These are phyloP conservation scores for Aplysia californica DNA, from an alignment of 1,140 invertebrate genomes.

Conservation along the genomic window DNA sequence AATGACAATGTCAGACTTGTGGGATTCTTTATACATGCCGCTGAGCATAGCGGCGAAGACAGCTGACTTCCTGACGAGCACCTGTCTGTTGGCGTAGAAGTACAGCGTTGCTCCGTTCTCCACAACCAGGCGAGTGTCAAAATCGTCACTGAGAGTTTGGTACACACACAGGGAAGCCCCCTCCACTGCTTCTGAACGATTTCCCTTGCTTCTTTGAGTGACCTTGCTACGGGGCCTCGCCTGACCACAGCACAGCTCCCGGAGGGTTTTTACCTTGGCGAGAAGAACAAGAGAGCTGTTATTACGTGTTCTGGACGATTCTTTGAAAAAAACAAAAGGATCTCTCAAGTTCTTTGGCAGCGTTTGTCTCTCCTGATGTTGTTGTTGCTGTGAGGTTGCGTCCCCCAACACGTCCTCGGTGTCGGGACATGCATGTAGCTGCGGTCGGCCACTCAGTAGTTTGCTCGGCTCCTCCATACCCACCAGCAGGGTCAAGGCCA, in stretches of 20 bases:
- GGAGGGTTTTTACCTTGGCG: background rate
- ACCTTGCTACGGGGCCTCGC: background rate
- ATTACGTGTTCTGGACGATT: background rate
- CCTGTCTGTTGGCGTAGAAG: slow-evolving; percentile 26
- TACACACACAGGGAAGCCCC: background rate
- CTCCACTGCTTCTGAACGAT: background rate
- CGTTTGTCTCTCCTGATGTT: background rate
- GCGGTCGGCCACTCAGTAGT: background rate
- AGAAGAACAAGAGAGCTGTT: background rate
- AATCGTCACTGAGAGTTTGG: background rate
- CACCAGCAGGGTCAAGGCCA: background rate
- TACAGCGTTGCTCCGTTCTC: background rate
- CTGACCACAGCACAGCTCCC: background rate
- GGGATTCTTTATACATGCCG: slow-evolving; percentile 44
- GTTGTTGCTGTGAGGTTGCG: background rate
- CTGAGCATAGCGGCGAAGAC: slow-evolving; percentile 52
- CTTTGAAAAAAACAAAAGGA: background rate
- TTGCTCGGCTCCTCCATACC: slow-evolving; percentile 1
- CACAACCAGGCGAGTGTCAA: background rate
- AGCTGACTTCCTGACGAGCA: slow-evolving; percentile 34
- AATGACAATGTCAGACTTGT: slow-evolving; percentile 33
- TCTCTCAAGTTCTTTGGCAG: background rate
- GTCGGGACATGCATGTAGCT: background rate
- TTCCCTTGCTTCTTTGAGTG: background rate
- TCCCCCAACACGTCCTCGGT: background rate